Evolutionary conservation across 2,113 vertebrate species (phyloP).

Genomic region (Tragelaphus scriptus): DNA sequence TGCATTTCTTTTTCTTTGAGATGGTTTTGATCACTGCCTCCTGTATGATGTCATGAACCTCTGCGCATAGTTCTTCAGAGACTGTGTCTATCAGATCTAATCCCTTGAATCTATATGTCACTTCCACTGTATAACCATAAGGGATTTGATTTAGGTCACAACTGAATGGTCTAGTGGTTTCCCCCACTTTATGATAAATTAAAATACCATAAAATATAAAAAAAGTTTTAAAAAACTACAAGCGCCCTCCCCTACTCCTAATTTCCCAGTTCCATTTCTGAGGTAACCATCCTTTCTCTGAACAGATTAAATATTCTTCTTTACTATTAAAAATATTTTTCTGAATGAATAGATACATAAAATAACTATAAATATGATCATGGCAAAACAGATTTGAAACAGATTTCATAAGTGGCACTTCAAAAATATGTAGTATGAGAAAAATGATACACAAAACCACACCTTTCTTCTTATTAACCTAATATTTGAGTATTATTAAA

Average conservation of each 20-base stretch:
- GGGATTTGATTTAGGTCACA: not conserved
- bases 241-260: not conserved
- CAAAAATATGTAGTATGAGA: not conserved
- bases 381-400: not conserved
- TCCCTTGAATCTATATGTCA: not conserved
- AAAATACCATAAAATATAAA: not conserved
- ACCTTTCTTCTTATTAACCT: not conserved
- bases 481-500: not conserved
- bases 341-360: not conserved
- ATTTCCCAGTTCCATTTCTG: not conserved
- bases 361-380: not conserved
- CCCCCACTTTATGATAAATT: not conserved
- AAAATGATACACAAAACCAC: not conserved
- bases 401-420: not conserved
- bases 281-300: not conserved
- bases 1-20: not conserved
- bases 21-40: not conserved
- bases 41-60: not conserved
- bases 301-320: not conserved
- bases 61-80: not conserved
- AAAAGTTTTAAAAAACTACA: not conserved
- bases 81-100: not conserved
- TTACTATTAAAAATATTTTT: conserved; percentile 28
- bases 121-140: not conserved
- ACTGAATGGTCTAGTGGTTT: not conserved